These are phyloP conservation scores for Bombus sibiricus DNA, from an alignment of 1,140 invertebrate genomes.

Conservation along the genomic window DNA sequence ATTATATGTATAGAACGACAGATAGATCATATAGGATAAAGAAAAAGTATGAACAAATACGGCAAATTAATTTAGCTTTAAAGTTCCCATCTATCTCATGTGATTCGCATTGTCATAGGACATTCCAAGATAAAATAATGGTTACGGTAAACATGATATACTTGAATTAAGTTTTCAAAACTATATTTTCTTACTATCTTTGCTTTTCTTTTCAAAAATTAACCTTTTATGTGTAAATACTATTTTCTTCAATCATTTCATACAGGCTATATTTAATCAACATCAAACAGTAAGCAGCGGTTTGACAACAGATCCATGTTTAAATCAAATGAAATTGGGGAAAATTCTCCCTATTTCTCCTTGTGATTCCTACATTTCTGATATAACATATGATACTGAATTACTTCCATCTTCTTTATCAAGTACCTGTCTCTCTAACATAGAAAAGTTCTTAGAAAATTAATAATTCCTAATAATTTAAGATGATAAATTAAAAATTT, in stretches of 20 bases:
- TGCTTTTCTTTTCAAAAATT: background rate
- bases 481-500: background rate
- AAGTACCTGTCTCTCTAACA: background rate
- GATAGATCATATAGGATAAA: constrained; percentile 58
- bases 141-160: constrained; percentile 63
- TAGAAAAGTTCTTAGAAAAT: constrained; percentile 4
- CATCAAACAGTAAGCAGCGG: constrained; percentile 26
- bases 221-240: background rate
- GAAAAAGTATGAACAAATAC: constrained; percentile 57
- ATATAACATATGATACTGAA: background rate
- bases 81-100: constrained; percentile 37
- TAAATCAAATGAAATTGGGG: background rate
- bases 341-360: background rate
- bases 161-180: background rate
- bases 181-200: background rate
- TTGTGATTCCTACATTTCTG: background rate
- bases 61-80: constrained; percentile 46
- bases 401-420: background rate
- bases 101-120: constrained; percentile 59
- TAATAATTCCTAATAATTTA: background rate
- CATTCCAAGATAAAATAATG: constrained; percentile 58
- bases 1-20: constrained; percentile 67
- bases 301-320: background rate
- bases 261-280: constrained; percentile 63
- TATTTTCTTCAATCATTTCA: background rate